A percentile compares a stretch with the other conserved stretches of the same genome.
These are phyloP conservation scores for Oryzaephilus surinamensis DNA, from an alignment of 1,140 invertebrate species.

Conservation along the genomic window DNA sequence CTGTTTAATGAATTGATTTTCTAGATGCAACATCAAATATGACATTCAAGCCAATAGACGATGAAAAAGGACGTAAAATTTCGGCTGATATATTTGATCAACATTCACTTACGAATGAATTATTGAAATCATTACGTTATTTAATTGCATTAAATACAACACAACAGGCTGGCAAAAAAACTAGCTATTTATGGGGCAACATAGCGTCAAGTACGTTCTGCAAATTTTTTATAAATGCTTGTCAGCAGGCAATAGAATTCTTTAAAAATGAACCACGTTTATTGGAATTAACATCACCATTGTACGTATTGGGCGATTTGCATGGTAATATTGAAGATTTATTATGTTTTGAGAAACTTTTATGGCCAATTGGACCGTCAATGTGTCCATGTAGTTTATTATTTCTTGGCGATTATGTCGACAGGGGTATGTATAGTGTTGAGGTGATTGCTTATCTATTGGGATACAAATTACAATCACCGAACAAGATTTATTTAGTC, in stretches of 20 bases:
- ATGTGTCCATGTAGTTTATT: conserved; percentile 45
- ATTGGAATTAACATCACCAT: conserved; percentile 34
- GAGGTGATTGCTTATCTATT: conserved; percentile 56
- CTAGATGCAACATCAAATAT: conserved; percentile 18
- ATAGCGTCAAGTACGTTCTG: conserved; percentile 17
- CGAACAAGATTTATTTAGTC: conserved; percentile 48
- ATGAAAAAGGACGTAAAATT: conserved; percentile 16
- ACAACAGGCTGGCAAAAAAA: no score
- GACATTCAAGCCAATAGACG: conserved; percentile 12
- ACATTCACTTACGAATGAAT: conserved; percentile 25
- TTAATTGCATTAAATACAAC: conserved; percentile 22
- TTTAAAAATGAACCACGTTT: conserved; percentile 35
- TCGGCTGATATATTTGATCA: conserved; percentile 27
- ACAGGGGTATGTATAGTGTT: conserved; percentile 48
- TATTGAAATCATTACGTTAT: conserved; percentile 26
- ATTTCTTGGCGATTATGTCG: conserved; percentile 60
- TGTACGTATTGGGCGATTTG: conserved; percentile 37
- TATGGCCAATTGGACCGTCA: conserved; percentile 37
- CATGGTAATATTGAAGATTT: conserved; percentile 40
- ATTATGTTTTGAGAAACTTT: conserved; percentile 36
- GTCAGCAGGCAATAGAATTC: conserved; percentile 31
- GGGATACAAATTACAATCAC: conserved; percentile 50
- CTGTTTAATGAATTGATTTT: conserved; percentile 2
- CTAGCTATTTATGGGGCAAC: conserved; percentile 23
- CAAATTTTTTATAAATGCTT: conserved; percentile 21